Evolutionary conservation across 2,888 invertebrate species (phyloP).

Genomic region (Macaria notata): DNA sequence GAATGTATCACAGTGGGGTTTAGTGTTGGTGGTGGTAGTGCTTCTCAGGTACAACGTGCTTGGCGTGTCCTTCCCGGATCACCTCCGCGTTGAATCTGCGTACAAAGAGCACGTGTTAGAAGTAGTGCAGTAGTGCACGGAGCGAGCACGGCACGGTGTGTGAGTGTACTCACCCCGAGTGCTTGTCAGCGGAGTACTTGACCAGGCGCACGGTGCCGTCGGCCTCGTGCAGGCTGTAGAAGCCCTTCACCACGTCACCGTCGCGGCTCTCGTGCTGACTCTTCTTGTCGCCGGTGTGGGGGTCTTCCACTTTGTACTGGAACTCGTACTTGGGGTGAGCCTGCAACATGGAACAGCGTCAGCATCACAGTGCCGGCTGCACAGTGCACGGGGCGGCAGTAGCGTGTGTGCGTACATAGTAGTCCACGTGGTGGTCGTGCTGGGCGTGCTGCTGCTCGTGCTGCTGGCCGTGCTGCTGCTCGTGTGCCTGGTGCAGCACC

Average conservation of each 20-base stretch:
- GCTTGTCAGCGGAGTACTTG: conserved; percentile 76
- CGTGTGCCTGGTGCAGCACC: conserved; percentile 48
- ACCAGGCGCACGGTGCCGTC: conserved; percentile 61
- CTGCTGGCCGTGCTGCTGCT: conserved; percentile 24
- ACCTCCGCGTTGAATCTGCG: conserved; percentile 34
- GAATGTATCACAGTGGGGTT: not conserved
- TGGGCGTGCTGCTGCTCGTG: conserved; percentile 5
- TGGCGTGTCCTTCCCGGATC: conserved; percentile 43
- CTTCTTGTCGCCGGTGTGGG: conserved; percentile 81
- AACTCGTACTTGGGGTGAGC: conserved; percentile 29
- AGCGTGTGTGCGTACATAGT: conserved; percentile 23
- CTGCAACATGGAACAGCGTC: conserved; percentile 9
- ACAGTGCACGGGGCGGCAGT: not conserved
- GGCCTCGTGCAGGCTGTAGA: conserved; percentile 60
- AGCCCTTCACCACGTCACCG: conserved; percentile 83
- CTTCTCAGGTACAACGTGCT: conserved; percentile 31
- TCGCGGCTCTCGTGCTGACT: conserved; percentile 77
- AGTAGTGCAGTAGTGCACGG: not conserved
- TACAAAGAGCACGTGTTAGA: not conserved
- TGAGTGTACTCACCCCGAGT: conserved; percentile 28
- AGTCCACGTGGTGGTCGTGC: conserved; percentile 12
- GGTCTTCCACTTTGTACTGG: conserved; percentile 69
- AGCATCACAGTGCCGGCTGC: conserved; percentile 2
- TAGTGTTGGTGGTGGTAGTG: conserved; percentile 32
- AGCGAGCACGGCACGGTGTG: not conserved